Percentiles rank a stretch among this genome's conserved stretches.
Evolutionary conservation across 2,113 vertebrate species (phyloP).

Genomic region (Sakesphorus luctuosus): DNA sequence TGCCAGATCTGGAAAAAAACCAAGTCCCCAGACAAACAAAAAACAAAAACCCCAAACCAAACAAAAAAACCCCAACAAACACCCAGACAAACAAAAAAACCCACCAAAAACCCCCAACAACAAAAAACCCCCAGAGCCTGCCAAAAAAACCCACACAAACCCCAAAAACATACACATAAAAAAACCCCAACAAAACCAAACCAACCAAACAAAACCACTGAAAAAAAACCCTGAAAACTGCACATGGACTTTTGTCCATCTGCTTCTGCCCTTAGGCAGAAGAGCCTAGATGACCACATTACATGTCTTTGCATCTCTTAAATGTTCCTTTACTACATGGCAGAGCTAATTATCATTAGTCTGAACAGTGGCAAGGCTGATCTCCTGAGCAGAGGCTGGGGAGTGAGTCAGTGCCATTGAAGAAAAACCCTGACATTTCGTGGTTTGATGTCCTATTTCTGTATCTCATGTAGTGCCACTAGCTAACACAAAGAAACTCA

Average conservation of each 20-base stretch:
- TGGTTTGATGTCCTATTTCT: background rate
- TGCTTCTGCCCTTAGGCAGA: background rate
- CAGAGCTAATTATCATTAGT: background rate
- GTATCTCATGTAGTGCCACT: background rate
- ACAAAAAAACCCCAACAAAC: too few species aligned
- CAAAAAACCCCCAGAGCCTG: background rate
- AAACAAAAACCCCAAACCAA: too few species aligned
- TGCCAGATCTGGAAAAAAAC: background rate
- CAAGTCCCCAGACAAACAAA: background rate
- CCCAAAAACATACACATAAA: too few species aligned
- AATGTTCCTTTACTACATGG: background rate
- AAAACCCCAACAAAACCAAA: background rate
- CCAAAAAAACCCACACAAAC: too few species aligned
- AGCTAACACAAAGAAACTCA: constrained; percentile 30
- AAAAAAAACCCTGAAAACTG: background rate
- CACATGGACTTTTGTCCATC: background rate
- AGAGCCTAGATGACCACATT: background rate
- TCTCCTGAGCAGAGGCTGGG: background rate
- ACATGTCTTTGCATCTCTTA: background rate
- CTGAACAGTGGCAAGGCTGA: background rate
- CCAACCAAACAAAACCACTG: background rate
- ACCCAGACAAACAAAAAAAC: background rate
- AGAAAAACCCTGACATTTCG: background rate
- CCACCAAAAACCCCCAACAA: too few species aligned
- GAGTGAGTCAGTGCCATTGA: background rate